Evolutionary conservation across 2,113 vertebrate genomes (phyloP), one percentile per base, ranked within the genome.

Genomic region (Tachysurus fulvidraco): DNA sequence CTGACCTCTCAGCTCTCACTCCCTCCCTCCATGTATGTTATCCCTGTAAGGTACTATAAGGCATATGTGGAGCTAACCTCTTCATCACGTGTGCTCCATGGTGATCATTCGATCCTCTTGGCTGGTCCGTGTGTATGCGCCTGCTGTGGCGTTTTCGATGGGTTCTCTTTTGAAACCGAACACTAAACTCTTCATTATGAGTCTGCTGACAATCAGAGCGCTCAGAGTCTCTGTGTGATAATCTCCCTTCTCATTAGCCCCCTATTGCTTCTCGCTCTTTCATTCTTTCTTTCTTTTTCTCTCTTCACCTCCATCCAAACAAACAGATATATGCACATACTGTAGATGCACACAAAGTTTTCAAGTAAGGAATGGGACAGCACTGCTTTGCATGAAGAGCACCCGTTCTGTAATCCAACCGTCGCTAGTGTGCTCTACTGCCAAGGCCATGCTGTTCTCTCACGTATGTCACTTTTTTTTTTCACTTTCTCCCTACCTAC

Each of bases 231-330:
- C 93, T 93, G 95, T 96, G 96, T 96, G 96, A 96, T 98, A 98
- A 97, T 97, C 97, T 96, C 94, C 95, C 94, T 95, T 94, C 97
- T 97, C 96, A 97, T 97, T 98, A 97, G 96, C 97, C 96, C 96
- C 96, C 96, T 83, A 73, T 94, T n/a, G 93, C 93, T 96, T 50
- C 83, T 64, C 55, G 73, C 76, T 60, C 21, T 76, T 44, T 76
- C 65, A 62, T 11, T 73, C 57, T 85, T 67, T 85, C 71, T 57
- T 7, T 55, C 28, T 52, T 8, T 85, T 14, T 73, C 55, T 62
- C 21, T 67, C 46, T 76, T 16, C n/a, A 30, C 36, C 59, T 84
- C 52, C 82, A 91, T 86, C 89, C 25, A 78, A 46, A 19, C 65
- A 73, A 55, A 55, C 55, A 69, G 60, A 84, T 64, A 85, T 55